phyloP scores from a whole-genome alignment of 2,888 invertebrate genomes.

The Agyllia agylla region DNA sequence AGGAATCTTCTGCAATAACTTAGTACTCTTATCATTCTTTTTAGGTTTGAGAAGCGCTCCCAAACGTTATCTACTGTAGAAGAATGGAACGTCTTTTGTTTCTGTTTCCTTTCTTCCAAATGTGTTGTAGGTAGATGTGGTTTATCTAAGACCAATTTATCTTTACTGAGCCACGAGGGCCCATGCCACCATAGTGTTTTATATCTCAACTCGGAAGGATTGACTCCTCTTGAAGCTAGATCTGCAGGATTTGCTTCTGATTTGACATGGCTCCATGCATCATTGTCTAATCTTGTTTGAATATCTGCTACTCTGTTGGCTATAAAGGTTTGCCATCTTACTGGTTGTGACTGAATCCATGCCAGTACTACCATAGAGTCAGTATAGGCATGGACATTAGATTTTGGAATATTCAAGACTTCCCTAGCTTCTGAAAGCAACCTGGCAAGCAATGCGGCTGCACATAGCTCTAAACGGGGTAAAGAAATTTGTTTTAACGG shows the following conservation, averaged over 20 bases:
- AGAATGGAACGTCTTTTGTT: neutral
- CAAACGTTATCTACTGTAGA: neutral
- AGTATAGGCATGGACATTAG: neutral
- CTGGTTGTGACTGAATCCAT: neutral
- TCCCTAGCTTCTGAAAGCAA: neutral
- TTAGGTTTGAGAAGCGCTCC: neutral
- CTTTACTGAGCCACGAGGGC: neutral
- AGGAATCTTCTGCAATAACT: neutral
- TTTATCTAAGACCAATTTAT: neutral
- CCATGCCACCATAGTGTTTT: neutral
- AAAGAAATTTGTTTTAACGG: neutral
- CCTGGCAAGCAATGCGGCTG: neutral
- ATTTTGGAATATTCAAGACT: neutral
- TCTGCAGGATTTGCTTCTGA: neutral
- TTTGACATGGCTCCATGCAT: neutral
- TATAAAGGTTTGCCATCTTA: neutral
- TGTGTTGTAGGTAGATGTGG: neutral
- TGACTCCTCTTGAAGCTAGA: neutral
- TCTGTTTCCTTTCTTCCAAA: neutral
- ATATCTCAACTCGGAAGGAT: neutral
- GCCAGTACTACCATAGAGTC: neutral
- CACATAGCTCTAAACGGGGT: neutral
- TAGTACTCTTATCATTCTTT: neutral
- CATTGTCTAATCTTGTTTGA: neutral
- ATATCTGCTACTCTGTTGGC: neutral